phyloP scores from a whole-genome alignment of 2,113 vertebrate species.

The Nycticorax nycticorax region DNA sequence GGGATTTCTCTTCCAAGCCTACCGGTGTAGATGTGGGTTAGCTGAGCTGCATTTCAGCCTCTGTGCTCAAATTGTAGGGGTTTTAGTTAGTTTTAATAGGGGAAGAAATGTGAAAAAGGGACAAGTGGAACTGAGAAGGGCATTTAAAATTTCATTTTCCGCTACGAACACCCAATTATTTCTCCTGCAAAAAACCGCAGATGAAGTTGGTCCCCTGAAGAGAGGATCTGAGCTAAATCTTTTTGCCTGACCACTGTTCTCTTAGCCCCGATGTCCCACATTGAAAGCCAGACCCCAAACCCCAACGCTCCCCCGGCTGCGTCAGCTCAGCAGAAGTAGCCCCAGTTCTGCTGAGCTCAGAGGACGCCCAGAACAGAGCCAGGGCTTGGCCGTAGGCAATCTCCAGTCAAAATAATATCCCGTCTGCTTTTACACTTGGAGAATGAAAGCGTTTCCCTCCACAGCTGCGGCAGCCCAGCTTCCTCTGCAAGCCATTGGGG shows the following conservation, averaged over 20 bases:
- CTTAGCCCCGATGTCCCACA: neutral
- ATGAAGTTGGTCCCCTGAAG: neutral
- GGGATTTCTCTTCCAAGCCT: neutral
- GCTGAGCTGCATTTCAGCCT: neutral
- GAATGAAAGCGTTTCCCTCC: neutral
- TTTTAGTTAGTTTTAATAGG: neutral
- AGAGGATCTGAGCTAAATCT: neutral
- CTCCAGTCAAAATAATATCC: neutral
- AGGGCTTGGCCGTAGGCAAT: neutral
- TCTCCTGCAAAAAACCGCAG: neutral
- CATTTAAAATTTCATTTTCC: neutral
- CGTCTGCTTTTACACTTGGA: neutral
- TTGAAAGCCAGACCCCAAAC: neutral
- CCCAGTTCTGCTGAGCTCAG: neutral
- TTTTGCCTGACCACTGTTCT: neutral
- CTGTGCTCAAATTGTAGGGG: neutral
- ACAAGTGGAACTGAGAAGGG: rapidly evolving
- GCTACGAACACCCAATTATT: neutral
- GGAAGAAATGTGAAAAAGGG: neutral
- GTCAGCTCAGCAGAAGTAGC: neutral
- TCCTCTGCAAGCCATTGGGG: neutral
- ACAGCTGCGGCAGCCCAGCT: neutral
- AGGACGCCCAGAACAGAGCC: neutral
- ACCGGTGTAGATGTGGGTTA: rapidly evolving
- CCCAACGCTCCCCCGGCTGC: rapidly evolving